Conservation (phyloP, 2,113 vertebrate species). For the Mesoclemmys tuberculata region DNA sequence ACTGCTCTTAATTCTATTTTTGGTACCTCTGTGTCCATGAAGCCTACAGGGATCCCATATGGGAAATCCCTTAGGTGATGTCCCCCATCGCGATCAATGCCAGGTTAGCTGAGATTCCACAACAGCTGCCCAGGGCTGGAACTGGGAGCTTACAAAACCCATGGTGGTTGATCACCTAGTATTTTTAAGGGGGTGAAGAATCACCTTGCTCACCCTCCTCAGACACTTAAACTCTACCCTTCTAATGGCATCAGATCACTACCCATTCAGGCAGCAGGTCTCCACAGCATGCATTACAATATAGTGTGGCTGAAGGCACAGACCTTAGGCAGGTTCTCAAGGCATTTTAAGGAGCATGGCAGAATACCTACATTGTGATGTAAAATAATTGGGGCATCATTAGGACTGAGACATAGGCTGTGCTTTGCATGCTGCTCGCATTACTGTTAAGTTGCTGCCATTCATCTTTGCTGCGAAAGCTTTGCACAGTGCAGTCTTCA, state of each 20-base stretch:
- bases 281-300: neutral
- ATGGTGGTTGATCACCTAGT: neutral
- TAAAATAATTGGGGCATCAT: neutral
- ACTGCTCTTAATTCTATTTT: neutral
- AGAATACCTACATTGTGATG: neutral
- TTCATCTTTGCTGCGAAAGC: neutral
- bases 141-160: neutral
- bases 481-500: neutral
- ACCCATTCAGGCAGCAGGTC: neutral
- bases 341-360: neutral
- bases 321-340: neutral
- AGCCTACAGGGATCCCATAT: neutral
- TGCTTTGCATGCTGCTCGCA: neutral
- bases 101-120: neutral
- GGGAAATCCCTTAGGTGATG: neutral
- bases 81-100: neutral
- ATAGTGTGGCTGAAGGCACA: neutral
- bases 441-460: neutral
- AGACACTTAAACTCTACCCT: too few species aligned
- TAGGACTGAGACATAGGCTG: neutral
- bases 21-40: neutral
- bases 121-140: neutral
- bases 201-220: too few species aligned
- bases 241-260: too few species aligned
- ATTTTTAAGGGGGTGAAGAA: too few species aligned